Evolutionary conservation across 1,140 invertebrate species (phyloP).

Genomic region (Drosophila paulistorum): DNA sequence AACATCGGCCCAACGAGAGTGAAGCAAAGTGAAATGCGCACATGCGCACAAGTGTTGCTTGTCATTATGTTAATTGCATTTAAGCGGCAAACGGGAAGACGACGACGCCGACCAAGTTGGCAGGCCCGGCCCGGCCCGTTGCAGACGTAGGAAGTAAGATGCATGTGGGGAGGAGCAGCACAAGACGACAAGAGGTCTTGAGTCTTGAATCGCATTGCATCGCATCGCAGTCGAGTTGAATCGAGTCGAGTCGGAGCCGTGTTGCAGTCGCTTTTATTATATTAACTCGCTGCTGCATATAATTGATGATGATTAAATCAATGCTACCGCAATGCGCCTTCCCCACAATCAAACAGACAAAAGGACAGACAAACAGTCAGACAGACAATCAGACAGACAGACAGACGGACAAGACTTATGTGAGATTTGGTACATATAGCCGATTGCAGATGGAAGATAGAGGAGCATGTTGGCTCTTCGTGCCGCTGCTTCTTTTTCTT

Average conservation of each 20-base stretch:
- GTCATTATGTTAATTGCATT: constrained; percentile 81
- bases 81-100: constrained; percentile 61
- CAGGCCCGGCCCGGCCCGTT: neutral
- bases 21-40: constrained; percentile 71
- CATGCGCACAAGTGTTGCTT: constrained; percentile 80
- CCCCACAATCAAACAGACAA: constrained; percentile 37
- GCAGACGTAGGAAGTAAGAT: neutral
- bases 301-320: constrained; percentile 81
- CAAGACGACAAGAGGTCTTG: constrained; percentile 14
- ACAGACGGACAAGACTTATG: constrained; percentile 6
- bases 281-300: constrained; percentile 81
- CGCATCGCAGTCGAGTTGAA: neutral
- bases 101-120: constrained; percentile 17
- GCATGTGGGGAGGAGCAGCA: neutral
- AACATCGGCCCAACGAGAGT: constrained; percentile 39
- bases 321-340: constrained; percentile 78
- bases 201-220: neutral
- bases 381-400: neutral
- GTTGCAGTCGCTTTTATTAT: constrained; percentile 71
- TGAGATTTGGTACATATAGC: constrained; percentile 12
- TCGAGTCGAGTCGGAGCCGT: constrained; percentile 19
- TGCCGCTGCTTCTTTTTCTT: neutral
- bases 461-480: constrained; percentile 19
- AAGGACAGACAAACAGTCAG: neutral
- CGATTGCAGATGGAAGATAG: constrained; percentile 13